phyloP scores from a whole-genome alignment of 2,888 invertebrate species.

The Lasioglossum oenotherae region DNA sequence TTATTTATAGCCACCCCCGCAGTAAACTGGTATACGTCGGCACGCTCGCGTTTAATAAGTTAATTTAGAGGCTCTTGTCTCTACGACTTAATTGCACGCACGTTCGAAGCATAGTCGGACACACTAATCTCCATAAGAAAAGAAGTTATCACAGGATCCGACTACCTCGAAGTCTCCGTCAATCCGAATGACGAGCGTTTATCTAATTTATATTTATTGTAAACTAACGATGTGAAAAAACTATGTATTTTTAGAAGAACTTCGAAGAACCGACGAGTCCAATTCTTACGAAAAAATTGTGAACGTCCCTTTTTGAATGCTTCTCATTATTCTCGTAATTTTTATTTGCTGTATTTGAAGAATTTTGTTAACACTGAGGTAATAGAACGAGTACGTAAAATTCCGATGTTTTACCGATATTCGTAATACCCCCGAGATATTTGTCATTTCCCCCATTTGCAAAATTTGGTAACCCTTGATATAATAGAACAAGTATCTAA shows the following conservation, averaged over 20 bases:
- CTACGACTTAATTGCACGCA: constrained; percentile 72
- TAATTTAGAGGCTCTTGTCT: constrained; percentile 70
- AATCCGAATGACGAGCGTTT: neutral
- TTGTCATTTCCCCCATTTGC: too few species aligned
- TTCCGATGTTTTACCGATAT: too few species aligned
- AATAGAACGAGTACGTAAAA: too few species aligned
- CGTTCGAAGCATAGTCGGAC: constrained; percentile 43
- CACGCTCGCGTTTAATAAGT: constrained; percentile 69
- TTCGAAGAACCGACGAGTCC: too few species aligned
- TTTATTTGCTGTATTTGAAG: too few species aligned
- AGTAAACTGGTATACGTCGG: constrained; percentile 45
- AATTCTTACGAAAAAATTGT: too few species aligned
- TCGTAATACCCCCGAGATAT: too few species aligned
- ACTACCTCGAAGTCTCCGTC: neutral
- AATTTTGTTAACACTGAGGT: too few species aligned
- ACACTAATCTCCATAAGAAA: constrained; percentile 23
- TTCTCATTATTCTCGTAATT: too few species aligned
- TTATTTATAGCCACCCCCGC: constrained; percentile 74
- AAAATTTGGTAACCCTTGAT: too few species aligned
- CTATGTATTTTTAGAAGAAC: neutral
- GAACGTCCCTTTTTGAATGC: too few species aligned
- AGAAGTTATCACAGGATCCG: constrained; percentile 29
- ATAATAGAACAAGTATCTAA: too few species aligned
- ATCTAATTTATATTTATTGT: neutral
- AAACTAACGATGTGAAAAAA: neutral